Base-by-base conservation (phyloP, 2,797 vertebrate genomes). In the Coreius guichenoti region DNA sequence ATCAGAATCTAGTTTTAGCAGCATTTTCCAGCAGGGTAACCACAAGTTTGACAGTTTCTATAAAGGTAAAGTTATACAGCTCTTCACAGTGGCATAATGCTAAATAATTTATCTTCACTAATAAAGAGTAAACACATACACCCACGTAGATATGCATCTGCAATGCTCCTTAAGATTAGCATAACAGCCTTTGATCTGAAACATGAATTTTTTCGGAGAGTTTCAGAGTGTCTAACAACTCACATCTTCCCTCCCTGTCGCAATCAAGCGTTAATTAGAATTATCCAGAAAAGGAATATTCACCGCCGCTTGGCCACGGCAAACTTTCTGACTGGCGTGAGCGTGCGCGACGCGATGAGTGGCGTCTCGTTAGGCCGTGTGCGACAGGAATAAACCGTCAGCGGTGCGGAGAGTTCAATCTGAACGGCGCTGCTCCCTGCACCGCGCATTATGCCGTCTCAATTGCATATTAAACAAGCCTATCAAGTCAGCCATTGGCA, bases 391-490 rank as follows among this genome's bases (percentile, higher is more conserved):
- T 94, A 94, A 95, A 96, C 94, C 94, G 93, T 93, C 96, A 95
- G 95, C 95, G 95, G 95, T 96, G 95, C 96, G 94, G 95, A 95
- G 94, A 96, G 95, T 96, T 96, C 95, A 96, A 96, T 97, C 95
- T 96, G 93, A 94, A 93, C 95, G 93, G 94, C 95, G 95, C 94
- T 95, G 95, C 96, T 95, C 96, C 95, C 94, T 93, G 95, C 95
- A 94, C 95, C 95, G 94, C 94, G 95, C 96, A 96, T 97, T 96
- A 96, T 95, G 95, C 95, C 94, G 94, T 95, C 96, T 96, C 96
- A 95, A 96, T 96, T 96, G 96, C 96, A 97, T 97, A 97, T 98
- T 97, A 98, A 97, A 98, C 96, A 94, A 96, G 95, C 96, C 96
- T 96, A 97, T 98, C 96, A 96, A 96, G 94, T 96, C 96, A 95